These are phyloP conservation scores for Neomorphus geoffroyi DNA, from an alignment of 2,797 vertebrate genomes.

Conservation along the genomic window DNA sequence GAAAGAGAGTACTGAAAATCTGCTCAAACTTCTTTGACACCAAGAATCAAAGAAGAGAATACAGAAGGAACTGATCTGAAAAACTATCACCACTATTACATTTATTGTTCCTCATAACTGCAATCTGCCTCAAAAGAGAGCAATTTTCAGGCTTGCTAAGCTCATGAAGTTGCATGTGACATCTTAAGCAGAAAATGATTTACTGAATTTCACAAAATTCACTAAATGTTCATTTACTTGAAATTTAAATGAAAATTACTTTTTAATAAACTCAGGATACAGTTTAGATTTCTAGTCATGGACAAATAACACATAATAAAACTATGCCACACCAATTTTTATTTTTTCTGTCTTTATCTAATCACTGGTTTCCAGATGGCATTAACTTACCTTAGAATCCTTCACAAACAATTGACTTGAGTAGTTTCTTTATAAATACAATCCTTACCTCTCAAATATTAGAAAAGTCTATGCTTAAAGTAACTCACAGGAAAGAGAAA, in stretches of 20 bases:
- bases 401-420: not conserved
- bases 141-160: not conserved
- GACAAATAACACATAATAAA: not conserved
- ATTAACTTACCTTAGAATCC: not conserved
- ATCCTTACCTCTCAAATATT: not conserved
- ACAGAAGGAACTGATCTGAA: not conserved
- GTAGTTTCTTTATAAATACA: not conserved
- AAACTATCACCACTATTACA: not conserved
- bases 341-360: not conserved
- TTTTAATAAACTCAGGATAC: not conserved
- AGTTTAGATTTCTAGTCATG: not conserved
- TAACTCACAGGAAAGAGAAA: not conserved
- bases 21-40: not conserved
- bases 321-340: not conserved
- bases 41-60: not conserved
- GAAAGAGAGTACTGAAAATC: not conserved
- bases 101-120: not conserved
- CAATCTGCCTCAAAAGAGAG: not conserved
- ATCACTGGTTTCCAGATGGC: not conserved
- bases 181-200: not conserved
- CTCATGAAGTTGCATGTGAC: not conserved
- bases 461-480: not conserved
- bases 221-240: not conserved
- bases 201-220: not conserved
- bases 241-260: not conserved